Conservation (phyloP, 2,113 vertebrate species). For the Stigmatopora argus region DNA sequence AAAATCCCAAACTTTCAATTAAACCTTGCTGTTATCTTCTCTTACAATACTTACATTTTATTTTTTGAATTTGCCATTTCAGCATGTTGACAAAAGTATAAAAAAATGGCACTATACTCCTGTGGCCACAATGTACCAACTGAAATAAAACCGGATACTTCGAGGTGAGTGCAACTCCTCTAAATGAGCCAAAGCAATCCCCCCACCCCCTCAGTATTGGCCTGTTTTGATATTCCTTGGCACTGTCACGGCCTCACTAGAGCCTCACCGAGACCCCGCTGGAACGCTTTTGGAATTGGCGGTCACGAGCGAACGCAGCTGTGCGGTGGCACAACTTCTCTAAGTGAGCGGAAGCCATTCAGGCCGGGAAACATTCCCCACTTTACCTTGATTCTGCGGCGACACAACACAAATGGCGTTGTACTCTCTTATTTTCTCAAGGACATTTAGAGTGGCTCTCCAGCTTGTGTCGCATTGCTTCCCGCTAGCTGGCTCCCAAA, state of each 20-base stretch:
- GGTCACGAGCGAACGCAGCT: conserved; percentile 50
- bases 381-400: conserved; percentile 46
- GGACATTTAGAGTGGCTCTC: conserved; percentile 48
- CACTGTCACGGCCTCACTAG: neutral
- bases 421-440: conserved; percentile 58
- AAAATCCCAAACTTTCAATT: no score
- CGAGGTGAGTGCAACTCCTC: neutral
- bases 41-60: no score
- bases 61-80: no score
- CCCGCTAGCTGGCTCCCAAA: conserved; percentile 8
- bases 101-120: neutral
- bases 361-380: conserved; percentile 52
- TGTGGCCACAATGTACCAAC: neutral
- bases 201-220: no score
- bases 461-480: conserved; percentile 14
- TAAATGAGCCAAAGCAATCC: neutral
- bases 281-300: neutral
- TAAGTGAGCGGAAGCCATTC: conserved; percentile 56
- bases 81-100: no score
- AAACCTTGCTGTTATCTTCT: no score
- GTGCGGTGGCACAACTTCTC: conserved; percentile 40
- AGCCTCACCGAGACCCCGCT: neutral
- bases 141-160: neutral
- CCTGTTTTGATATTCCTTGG: neutral
- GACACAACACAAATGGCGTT: conserved; percentile 61